Conservation (phyloP, 2,113 vertebrate genomes). For the Sander vitreus region DNA sequence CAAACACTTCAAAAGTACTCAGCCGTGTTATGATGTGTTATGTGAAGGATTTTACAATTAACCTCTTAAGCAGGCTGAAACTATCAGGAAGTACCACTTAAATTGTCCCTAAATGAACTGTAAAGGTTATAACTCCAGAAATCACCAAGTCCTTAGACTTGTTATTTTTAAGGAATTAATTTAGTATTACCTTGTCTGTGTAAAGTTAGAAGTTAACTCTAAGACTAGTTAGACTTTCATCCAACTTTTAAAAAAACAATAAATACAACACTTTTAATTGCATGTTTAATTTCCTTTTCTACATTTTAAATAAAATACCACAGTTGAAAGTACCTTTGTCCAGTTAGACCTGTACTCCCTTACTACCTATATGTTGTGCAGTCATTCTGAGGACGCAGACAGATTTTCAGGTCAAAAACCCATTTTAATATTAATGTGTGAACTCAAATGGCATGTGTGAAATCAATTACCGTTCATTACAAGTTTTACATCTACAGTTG, state of each 20-base stretch:
- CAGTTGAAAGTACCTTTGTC: slow-evolving; percentile 1
- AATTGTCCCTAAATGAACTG: neutral
- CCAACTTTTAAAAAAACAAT: neutral
- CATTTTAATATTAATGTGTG: slow-evolving; percentile 51
- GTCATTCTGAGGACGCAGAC: slow-evolving; percentile 4
- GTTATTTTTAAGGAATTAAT: neutral
- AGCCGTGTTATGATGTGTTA: slow-evolving; percentile 50
- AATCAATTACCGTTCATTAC: slow-evolving; percentile 49
- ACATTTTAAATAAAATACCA: neutral
- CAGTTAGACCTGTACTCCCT: neutral
- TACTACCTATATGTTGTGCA: slow-evolving; percentile 1
- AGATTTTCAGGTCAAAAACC: slow-evolving; percentile 31
- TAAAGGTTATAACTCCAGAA: slow-evolving; percentile 37
- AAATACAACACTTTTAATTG: neutral
- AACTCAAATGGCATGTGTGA: slow-evolving; percentile 51
- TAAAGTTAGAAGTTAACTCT: neutral
- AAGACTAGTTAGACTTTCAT: neutral
- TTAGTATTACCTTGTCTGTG: neutral
- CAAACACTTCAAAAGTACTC: slow-evolving; percentile 54
- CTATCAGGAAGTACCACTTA: slow-evolving; percentile 36
- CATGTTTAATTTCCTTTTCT: neutral
- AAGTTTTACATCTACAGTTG: slow-evolving; percentile 50
- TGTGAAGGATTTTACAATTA: slow-evolving; percentile 39
- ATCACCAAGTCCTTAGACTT: neutral
- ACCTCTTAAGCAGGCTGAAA: slow-evolving; percentile 18